A percentile compares a stretch with the other conserved stretches of the same genome.
phyloP scores from a whole-genome alignment of 2,113 vertebrate species.

The Serilophus lunatus region DNA sequence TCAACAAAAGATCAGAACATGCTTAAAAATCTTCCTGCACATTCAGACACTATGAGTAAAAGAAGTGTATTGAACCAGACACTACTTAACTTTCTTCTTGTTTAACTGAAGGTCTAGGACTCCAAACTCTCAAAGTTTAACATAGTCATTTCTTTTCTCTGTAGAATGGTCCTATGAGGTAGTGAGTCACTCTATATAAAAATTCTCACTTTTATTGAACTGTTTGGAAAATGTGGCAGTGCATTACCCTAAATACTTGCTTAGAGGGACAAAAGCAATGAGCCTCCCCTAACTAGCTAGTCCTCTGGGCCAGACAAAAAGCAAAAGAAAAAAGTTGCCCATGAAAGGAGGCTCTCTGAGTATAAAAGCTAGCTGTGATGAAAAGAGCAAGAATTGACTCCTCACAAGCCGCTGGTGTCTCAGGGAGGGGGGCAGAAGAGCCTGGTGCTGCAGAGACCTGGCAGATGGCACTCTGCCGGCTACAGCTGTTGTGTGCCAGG shows the following conservation, averaged over 20 bases:
- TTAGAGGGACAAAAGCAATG: background rate
- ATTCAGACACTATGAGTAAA: background rate
- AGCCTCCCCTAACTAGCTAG: background rate
- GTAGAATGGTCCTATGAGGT: background rate
- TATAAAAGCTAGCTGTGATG: background rate
- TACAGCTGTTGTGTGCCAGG: background rate
- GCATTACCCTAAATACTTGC: background rate
- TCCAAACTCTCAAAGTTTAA: background rate
- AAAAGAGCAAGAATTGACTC: background rate
- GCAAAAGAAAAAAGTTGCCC: background rate
- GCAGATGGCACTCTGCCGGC: background rate
- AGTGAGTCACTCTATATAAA: background rate
- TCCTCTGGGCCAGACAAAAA: background rate
- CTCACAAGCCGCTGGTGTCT: fast-evolving
- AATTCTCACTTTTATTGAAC: background rate
- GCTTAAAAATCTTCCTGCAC: background rate
- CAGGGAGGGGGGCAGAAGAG: fast-evolving
- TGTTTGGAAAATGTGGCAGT: background rate
- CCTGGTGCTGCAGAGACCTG: fast-evolving
- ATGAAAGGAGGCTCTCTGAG: fast-evolving
- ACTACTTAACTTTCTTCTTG: background rate
- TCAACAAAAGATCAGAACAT: background rate
- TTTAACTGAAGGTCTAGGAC: background rate
- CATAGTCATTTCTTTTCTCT: background rate
- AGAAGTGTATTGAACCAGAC: background rate